phyloP scores from a whole-genome alignment of 2,888 invertebrate genomes.

The Chalcis sispes region DNA sequence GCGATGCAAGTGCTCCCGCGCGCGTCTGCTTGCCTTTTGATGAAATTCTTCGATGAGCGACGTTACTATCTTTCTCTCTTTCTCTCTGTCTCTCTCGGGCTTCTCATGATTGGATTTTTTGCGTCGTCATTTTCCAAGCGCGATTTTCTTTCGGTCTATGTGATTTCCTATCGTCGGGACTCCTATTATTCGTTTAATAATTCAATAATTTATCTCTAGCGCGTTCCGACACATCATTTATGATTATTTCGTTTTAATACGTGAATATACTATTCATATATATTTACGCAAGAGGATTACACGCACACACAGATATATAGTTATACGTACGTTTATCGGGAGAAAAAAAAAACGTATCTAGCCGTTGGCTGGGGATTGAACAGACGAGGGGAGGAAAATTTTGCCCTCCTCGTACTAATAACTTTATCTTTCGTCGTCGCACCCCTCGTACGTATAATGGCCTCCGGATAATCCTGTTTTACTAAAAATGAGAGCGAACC shows the following conservation, averaged over 20 bases:
- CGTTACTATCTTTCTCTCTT: too few species aligned
- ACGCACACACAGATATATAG: not conserved
- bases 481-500: conserved; percentile 38
- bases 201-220: not conserved
- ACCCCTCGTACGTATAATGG: conserved; percentile 35
- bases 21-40: conserved; percentile 25
- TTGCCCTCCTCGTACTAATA: conserved; percentile 48
- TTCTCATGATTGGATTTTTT: not conserved
- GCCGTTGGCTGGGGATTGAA: not conserved
- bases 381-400: conserved; percentile 16
- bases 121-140: not conserved
- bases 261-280: too few species aligned
- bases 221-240: too few species aligned
- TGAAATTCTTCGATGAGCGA: conserved; percentile 33
- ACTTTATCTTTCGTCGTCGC: conserved; percentile 48
- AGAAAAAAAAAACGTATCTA: conserved; percentile 2
- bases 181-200: not conserved
- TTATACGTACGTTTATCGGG: too few species aligned
- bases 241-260: too few species aligned
- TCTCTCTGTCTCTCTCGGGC: not conserved
- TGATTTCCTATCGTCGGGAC: not conserved
- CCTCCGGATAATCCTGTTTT: conserved; percentile 53
- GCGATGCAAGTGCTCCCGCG: too few species aligned
- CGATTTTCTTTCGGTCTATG: not conserved
- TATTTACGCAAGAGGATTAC: too few species aligned